Evolutionary conservation across 2,797 vertebrate species (phyloP).

Genomic region (Ammospiza maritima): DNA sequence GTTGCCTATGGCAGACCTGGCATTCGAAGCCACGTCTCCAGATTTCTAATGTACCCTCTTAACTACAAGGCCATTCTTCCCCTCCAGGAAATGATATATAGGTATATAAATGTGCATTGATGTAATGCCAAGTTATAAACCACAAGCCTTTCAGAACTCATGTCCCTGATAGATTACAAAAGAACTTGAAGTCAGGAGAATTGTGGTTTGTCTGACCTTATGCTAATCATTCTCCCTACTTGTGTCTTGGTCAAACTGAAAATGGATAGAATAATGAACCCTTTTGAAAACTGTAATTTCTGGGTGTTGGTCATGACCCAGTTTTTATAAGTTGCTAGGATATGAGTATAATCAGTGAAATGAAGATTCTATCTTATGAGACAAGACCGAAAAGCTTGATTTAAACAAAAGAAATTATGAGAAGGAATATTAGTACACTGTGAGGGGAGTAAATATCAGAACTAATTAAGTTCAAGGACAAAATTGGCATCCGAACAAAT

Average conservation of each 20-base stretch:
- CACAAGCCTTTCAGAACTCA: slow-evolving; percentile 61
- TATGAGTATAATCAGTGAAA: slow-evolving; percentile 55
- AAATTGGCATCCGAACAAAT: slow-evolving; percentile 62
- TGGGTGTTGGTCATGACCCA: slow-evolving; percentile 44
- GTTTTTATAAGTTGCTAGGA: slow-evolving; percentile 57
- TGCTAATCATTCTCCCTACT: slow-evolving; percentile 59
- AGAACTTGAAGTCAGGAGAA: slow-evolving; percentile 60
- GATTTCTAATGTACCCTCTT: not conserved
- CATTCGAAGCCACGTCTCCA: not conserved
- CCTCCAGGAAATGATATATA: slow-evolving; percentile 50
- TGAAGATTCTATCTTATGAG: slow-evolving; percentile 41
- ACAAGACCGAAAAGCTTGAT: slow-evolving; percentile 24
- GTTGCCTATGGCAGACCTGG: not conserved
- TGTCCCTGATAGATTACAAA: slow-evolving; percentile 62
- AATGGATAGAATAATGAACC: slow-evolving; percentile 44
- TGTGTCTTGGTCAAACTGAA: slow-evolving; percentile 55
- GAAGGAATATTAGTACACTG: slow-evolving; percentile 51
- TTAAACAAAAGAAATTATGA: slow-evolving; percentile 50
- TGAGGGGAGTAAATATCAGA: slow-evolving; percentile 54
- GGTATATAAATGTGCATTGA: slow-evolving; percentile 65
- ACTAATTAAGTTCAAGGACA: slow-evolving; percentile 63
- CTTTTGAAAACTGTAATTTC: slow-evolving; percentile 25
- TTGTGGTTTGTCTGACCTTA: slow-evolving; percentile 46
- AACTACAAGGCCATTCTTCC: slow-evolving; percentile 31
- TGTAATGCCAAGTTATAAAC: slow-evolving; percentile 71